phyloP scores from a whole-genome alignment of 2,797 vertebrate genomes.

The Acrossocheilus fasciatus region DNA sequence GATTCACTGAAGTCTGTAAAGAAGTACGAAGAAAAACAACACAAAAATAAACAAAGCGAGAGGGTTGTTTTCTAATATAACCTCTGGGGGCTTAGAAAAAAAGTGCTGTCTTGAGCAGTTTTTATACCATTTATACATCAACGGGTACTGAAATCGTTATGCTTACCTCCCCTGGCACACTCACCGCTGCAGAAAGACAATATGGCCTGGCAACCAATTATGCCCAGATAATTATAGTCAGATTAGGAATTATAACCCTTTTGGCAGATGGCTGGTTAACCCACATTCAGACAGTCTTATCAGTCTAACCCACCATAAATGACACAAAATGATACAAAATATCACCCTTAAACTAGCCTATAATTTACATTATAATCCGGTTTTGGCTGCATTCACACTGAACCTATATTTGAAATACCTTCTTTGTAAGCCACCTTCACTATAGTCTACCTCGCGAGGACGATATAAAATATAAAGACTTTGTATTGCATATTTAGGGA shows the following conservation, averaged over 20 bases:
- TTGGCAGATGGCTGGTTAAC: slow-evolving; percentile 57
- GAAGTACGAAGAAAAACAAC: neutral
- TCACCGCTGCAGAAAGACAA: neutral
- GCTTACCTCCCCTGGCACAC: neutral
- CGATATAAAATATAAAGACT: neutral
- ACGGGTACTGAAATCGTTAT: neutral
- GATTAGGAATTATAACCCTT: slow-evolving; percentile 39
- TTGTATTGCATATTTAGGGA: neutral
- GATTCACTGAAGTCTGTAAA: neutral
- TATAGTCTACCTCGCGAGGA: neutral
- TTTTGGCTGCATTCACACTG: neutral
- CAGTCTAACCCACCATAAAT: neutral
- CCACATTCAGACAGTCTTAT: slow-evolving; percentile 31
- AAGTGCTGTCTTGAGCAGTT: slow-evolving; percentile 11
- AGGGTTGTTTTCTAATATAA: neutral
- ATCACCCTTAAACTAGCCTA: neutral
- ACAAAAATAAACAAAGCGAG: neutral
- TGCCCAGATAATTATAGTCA: slow-evolving; percentile 36
- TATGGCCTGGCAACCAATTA: neutral
- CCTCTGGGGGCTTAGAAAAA: neutral
- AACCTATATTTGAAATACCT: neutral
- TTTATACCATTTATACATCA: neutral
- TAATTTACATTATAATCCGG: slow-evolving; percentile 10
- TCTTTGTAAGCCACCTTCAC: neutral
- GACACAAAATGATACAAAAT: neutral